These are phyloP conservation scores for Hypomecis atomaria DNA, from an alignment of 2,888 invertebrate species.

Conservation along the genomic window DNA sequence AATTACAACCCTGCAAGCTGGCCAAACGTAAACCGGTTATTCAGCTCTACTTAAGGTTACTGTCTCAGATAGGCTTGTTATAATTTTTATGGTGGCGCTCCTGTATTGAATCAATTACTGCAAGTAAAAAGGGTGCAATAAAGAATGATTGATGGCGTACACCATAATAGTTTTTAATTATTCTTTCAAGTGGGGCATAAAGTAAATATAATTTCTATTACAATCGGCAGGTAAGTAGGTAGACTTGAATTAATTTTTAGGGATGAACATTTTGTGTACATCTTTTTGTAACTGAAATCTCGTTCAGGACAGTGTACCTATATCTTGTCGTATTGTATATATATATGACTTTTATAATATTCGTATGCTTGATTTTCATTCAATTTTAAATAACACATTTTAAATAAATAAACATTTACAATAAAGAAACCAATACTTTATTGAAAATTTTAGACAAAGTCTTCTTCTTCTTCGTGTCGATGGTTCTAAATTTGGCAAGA, in stretches of 20 bases:
- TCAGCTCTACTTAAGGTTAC: constrained; percentile 25
- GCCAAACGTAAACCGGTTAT: constrained; percentile 17
- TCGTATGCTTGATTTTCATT: no score
- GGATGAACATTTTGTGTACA: not conserved
- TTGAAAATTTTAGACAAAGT: no score
- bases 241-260: constrained; percentile 26
- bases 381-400: no score
- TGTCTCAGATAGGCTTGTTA: constrained; percentile 59
- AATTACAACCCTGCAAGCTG: constrained; percentile 6
- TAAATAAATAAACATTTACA: no score
- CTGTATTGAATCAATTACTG: constrained; percentile 75
- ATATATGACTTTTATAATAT: no score
- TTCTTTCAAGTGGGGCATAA: constrained; percentile 61
- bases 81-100: constrained; percentile 66
- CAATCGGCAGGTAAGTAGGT: constrained; percentile 7
- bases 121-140: constrained; percentile 68
- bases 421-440: no score
- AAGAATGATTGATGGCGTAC: constrained; percentile 72
- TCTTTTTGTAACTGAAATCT: not conserved
- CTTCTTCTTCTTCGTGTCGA: no score
- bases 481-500: no score
- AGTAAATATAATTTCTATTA: constrained; percentile 21
- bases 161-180: constrained; percentile 78
- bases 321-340: no score
- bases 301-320: no score